These are phyloP conservation scores for Zoanthus sansibaricus DNA, from an alignment of 92 coral and sea anemone genomes.

Conservation along the genomic window DNA sequence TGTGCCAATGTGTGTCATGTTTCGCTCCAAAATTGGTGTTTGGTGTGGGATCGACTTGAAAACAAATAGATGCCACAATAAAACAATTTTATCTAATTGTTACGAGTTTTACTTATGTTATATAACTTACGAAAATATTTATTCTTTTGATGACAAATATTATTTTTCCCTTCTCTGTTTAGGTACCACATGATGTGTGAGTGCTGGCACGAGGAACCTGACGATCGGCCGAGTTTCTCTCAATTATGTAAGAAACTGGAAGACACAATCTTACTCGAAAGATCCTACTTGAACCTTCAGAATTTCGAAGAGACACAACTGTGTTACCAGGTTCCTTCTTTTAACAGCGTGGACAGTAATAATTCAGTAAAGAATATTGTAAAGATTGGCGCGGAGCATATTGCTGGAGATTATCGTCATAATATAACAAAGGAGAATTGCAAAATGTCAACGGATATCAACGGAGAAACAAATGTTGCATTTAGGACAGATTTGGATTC, in stretches of 20 bases:
- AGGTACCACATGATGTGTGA: conserved; percentile 77
- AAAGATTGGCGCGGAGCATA: background rate
- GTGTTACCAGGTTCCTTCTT: conserved; percentile 85
- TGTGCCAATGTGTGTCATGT: no score
- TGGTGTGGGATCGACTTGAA: no score
- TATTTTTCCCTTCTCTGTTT: no score
- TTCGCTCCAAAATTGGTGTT: no score
- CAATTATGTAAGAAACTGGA: conserved; percentile 66
- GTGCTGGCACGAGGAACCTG: conserved; percentile 80
- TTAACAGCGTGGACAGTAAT: conserved; percentile 61
- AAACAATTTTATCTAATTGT: no score
- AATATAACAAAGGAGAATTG: background rate
- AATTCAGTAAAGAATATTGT: background rate
- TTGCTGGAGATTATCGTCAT: background rate
- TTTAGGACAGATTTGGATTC: background rate
- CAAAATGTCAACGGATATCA: background rate
- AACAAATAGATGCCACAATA: no score
- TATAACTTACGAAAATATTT: background rate
- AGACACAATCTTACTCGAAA: conserved; percentile 76
- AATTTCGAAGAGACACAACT: conserved; percentile 74
- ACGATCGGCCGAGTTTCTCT: conserved; percentile 72
- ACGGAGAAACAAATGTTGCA: conserved; percentile 14
- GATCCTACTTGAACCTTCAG: conserved; percentile 80
- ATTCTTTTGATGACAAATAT: background rate
- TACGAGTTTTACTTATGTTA: no score